A percentile compares a stretch with the other conserved stretches of the same genome.
These are phyloP conservation scores for Drosophila nigricruria DNA, from an alignment of 2,888 invertebrate genomes.

Conservation along the genomic window DNA sequence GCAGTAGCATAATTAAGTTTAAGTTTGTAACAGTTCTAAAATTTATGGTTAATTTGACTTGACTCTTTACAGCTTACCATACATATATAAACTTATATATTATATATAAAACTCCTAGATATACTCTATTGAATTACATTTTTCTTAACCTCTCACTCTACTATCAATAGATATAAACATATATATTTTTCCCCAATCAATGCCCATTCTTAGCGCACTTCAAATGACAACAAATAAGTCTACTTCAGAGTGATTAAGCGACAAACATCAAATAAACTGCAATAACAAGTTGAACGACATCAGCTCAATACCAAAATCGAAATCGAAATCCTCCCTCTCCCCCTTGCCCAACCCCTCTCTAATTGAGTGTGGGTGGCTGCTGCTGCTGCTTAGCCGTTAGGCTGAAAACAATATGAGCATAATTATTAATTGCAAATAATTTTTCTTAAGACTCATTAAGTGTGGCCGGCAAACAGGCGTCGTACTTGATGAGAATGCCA, in stretches of 20 bases:
- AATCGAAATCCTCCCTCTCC: slow-evolving; percentile 5
- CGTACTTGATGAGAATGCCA: slow-evolving; percentile 42
- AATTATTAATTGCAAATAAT: slow-evolving; percentile 81
- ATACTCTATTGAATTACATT: not conserved
- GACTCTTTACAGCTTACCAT: no score
- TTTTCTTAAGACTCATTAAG: slow-evolving; percentile 81
- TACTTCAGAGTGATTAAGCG: slow-evolving; percentile 75
- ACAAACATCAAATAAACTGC: slow-evolving; percentile 81
- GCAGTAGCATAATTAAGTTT: not conserved
- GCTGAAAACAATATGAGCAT: slow-evolving; percentile 75
- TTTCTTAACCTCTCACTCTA: not conserved
- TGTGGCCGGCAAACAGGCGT: slow-evolving; percentile 74
- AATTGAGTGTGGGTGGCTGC: slow-evolving; percentile 33
- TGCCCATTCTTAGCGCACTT: slow-evolving; percentile 44
- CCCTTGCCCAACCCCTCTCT: not conserved
- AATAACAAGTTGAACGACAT: slow-evolving; percentile 64
- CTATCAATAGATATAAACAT: not conserved
- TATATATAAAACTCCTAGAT: no score
- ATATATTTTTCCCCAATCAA: slow-evolving; percentile 33
- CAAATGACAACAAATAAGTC: slow-evolving; percentile 72
- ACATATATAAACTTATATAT: no score
- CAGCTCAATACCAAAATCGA: slow-evolving; percentile 12
- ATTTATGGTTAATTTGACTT: no score
- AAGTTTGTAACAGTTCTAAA: not conserved
- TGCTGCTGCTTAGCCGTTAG: slow-evolving; percentile 27